Percentiles rank a stretch among this genome's conserved stretches.
phyloP scores from a whole-genome alignment of 1,140 invertebrate genomes.

The Apolygus lucorum region DNA sequence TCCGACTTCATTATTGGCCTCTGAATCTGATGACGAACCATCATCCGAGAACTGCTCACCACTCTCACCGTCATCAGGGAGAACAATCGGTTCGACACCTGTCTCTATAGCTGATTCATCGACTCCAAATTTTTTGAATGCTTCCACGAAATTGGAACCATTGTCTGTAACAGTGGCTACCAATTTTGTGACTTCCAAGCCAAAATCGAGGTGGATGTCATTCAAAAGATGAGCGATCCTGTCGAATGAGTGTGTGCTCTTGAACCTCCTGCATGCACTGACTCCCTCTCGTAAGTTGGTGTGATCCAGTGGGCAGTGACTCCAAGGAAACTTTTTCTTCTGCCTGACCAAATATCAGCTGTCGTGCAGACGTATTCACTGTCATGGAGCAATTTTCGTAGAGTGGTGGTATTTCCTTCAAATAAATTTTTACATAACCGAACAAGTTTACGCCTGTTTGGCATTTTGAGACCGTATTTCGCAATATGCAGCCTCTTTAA shows the following conservation, averaged over 20 bases:
- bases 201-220: conserved; percentile 27
- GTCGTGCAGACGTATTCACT: neutral
- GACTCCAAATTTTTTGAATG: conserved; percentile 31
- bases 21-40: neutral
- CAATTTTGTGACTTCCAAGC: conserved; percentile 30
- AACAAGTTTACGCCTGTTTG: neutral
- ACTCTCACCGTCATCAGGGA: neutral
- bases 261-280: conserved; percentile 29
- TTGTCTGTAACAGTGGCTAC: conserved; percentile 33
- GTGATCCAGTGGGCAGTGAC: conserved; percentile 19
- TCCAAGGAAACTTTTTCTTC: neutral
- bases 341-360: conserved; percentile 5
- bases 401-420: neutral
- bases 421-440: neutral
- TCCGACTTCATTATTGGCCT: neutral
- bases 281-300: conserved; percentile 23
- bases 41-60: neutral
- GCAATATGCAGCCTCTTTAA: neutral
- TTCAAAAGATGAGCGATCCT: conserved; percentile 27
- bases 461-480: neutral
- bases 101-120: neutral
- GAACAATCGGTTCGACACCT: neutral
- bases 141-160: conserved; percentile 32
- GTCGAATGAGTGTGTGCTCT: conserved; percentile 28
- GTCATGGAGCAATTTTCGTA: neutral